These are phyloP conservation scores for Huso huso DNA, from an alignment of 2,797 vertebrate genomes.

Conservation along the genomic window DNA sequence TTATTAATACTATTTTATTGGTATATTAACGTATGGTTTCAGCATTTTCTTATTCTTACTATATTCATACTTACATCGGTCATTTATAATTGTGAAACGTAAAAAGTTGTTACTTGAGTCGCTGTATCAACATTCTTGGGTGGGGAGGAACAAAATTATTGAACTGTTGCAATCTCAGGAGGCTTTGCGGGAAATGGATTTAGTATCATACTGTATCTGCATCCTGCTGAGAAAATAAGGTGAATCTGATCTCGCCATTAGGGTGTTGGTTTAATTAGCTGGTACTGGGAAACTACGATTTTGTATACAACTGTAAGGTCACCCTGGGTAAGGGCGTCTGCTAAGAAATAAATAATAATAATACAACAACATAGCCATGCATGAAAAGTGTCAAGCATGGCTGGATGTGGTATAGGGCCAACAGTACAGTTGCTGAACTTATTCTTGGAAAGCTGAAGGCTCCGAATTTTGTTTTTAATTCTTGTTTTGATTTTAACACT, in stretches of 20 bases:
- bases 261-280: constrained; percentile 19
- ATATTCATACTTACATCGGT: too few relatives aligned
- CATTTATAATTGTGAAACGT: too few relatives aligned
- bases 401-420: neutral
- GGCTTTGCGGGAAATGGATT: constrained; percentile 1
- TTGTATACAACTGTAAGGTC: too few relatives aligned
- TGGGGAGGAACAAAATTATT: neutral
- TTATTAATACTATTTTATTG: too few relatives aligned
- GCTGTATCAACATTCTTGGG: neutral
- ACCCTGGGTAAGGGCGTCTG: too few relatives aligned
- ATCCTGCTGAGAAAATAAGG: constrained; percentile 14
- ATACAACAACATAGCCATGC: too few relatives aligned
- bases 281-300: neutral
- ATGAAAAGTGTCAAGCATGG: neutral
- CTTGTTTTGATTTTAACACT: too few relatives aligned
- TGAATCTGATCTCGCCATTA: constrained; percentile 16
- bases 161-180: neutral
- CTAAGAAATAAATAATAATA: too few relatives aligned
- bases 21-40: too few relatives aligned
- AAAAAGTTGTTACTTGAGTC: neutral
- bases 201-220: constrained; percentile 7
- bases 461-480: too few relatives aligned
- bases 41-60: too few relatives aligned
- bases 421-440: neutral
- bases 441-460: too few relatives aligned